Conservation (phyloP, 1,140 invertebrate genomes). For the Papilio machaon region DNA sequence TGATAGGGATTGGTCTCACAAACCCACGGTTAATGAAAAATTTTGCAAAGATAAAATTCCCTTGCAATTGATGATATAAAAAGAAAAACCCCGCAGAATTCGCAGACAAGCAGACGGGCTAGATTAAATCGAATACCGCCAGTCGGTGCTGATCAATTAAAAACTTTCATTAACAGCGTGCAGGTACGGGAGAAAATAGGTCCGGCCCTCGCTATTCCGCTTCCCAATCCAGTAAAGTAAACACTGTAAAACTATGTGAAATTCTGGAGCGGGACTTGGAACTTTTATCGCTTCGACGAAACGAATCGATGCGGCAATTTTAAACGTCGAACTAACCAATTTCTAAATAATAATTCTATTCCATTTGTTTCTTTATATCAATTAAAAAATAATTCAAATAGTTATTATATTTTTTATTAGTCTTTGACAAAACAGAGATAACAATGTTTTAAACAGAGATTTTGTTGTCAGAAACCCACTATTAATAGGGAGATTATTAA, state of each 20-base stretch:
- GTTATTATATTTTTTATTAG: too few species aligned
- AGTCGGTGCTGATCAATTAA: slow-evolving; percentile 25
- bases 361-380: too few species aligned
- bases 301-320: slow-evolving; percentile 14
- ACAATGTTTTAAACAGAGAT: too few species aligned
- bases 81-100: background rate
- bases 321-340: background rate
- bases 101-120: background rate
- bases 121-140: slow-evolving; percentile 24
- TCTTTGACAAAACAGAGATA: too few species aligned
- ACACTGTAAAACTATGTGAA: slow-evolving; percentile 27
- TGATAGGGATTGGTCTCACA: too few species aligned
- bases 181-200: slow-evolving; percentile 27
- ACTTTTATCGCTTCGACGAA: slow-evolving; percentile 20
- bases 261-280: slow-evolving; percentile 18
- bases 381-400: too few species aligned
- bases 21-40: too few species aligned
- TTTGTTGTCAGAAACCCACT: too few species aligned
- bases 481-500: background rate
- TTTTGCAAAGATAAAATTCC: background rate
- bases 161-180: slow-evolving; percentile 31
- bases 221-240: slow-evolving; percentile 34
- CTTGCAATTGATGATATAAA: background rate
- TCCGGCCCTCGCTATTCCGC: slow-evolving; percentile 19
- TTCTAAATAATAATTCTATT: background rate